Base-by-base conservation (phyloP, 2,888 invertebrate species). In the Agyllia agylla region DNA sequence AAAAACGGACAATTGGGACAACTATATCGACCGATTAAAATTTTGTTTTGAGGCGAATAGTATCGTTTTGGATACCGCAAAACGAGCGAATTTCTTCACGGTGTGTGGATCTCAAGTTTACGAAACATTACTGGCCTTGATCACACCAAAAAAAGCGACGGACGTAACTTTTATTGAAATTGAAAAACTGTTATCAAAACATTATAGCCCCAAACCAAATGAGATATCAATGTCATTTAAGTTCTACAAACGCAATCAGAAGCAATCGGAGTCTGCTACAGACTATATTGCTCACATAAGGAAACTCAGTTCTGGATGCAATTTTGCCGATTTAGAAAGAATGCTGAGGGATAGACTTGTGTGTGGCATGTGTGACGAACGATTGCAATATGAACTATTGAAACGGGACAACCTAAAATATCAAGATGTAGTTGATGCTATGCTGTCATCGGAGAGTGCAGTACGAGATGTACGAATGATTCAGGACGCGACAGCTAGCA, bases 341-440 rank as follows among this genome's bases (percentile, higher is more conserved):
- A 93, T 90, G 92, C 84, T 91, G 17, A 90, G 92, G 2, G 94
- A 94, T 80, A 86, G 91, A 73, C 80, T 92, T 1, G 92, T 93
- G 3, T 93, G 93, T 38, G 91, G 94, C 15, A 91, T 94, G 93
- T 83, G 33, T 30, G 91, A 89, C 35, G 79, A 77, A 9, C 89
- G 84, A n/a, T 70, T 93, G 11, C 90, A 92, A 78, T 94, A 91
- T 33, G 90, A 93, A 57, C 75, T 92, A 17, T 88, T 94, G 27
- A 91, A 93, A 77, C 77, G 75, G 20, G 89, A 93, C 35, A 91
- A 92, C 57, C 78, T 93, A 30, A 15, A 9, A 0, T 93, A 92
- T 82, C 24, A 89, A 30, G 80, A 90, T 70, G 91, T 91, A 11
- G 92, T 92, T 1, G 89, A 92, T 30, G 88, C 88, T 8, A 87